Evolutionary conservation across 1,140 invertebrate genomes (phyloP), one percentile per base, ranked within the genome.

Genomic region (Drosophila aff.): DNA sequence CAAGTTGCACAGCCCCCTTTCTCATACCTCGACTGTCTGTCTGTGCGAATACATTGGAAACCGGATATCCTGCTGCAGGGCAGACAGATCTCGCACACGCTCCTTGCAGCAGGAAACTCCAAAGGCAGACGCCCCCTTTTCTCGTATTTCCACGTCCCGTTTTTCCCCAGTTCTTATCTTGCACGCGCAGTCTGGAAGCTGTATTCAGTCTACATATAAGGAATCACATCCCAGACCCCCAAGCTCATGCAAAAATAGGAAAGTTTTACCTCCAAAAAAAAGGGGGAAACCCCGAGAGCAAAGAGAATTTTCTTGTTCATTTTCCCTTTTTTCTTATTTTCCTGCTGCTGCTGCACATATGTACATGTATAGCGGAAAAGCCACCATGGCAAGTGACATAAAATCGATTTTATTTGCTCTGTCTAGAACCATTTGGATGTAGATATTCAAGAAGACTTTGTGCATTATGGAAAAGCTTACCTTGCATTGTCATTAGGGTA

Each of bases 61-160:
- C 75, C 84, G 84, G 84, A 90, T 85, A 90, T 89, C 85, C 84
- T 81, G 85, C 78, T 90, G 78, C 84, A 75, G 41, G 65, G 75
- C 84, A 87, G 83, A 89, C 83, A 74, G 46, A 52, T 40, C 57
- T 55, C 33, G 63, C 53, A 52, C 40, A 46, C 41, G 57, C 60
- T 44, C 60, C 63, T 44, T 86, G 82, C 82, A 86, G 40, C 65
- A 28, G 31, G 74, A 74, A 68, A 63, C 73, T 81, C 50, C 36
- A 43, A 36, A 23, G 49, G 28, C 36, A 44, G 40, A 40, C 46
- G 36, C 40, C 59, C 58, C 71, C 57, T 58, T 47, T 41, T 46
- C 50, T 52, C 49, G 31, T 38, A 26, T 31, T 33, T 68, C 33
- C 62, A 36, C 26, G n/a, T 47, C 44, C 33, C 41, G 73, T 26